phyloP scores from a whole-genome alignment of 2,888 invertebrate genomes.

The Aleiodes alternator region DNA sequence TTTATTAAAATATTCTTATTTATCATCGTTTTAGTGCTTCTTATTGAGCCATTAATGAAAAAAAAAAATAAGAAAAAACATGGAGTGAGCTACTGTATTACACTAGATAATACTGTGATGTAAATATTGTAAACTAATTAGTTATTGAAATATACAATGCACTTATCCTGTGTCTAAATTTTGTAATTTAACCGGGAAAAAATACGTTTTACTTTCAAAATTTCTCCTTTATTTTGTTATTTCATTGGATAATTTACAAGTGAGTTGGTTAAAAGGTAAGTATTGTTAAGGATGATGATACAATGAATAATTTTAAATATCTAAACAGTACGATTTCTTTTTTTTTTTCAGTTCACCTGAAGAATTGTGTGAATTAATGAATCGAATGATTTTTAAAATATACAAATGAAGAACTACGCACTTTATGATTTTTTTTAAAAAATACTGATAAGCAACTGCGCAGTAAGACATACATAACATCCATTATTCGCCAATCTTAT shows the following conservation, averaged over 20 bases:
- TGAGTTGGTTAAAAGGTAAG: neutral
- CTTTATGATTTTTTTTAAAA: slow-evolving; percentile 26
- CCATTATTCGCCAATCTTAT: too few relatives aligned
- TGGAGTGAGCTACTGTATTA: slow-evolving; percentile 1
- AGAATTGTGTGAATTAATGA: neutral
- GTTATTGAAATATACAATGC: slow-evolving; percentile 52
- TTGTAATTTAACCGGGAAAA: neutral
- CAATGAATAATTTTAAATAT: slow-evolving; percentile 26
- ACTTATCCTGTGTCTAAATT: slow-evolving; percentile 49
- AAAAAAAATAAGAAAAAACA: neutral
- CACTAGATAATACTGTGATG: slow-evolving; percentile 57
- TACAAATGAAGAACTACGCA: slow-evolving; percentile 16
- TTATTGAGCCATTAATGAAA: slow-evolving; percentile 1
- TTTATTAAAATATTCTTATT: too few relatives aligned
- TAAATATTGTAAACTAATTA: slow-evolving; percentile 69
- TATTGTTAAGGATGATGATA: neutral
- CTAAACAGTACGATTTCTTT: slow-evolving; percentile 43
- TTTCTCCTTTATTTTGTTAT: neutral
- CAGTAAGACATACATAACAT: slow-evolving; percentile 58
- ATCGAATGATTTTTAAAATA: neutral
- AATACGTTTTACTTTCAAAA: neutral
- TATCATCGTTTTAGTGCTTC: neutral
- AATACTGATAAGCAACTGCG: slow-evolving; percentile 47
- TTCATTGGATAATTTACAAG: neutral
- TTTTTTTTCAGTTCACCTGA: slow-evolving; percentile 9